Evolutionary conservation across 2,888 invertebrate genomes (phyloP), one percentile per base, ranked within the genome.

Genomic region (Reticulitermes lucifugus): DNA sequence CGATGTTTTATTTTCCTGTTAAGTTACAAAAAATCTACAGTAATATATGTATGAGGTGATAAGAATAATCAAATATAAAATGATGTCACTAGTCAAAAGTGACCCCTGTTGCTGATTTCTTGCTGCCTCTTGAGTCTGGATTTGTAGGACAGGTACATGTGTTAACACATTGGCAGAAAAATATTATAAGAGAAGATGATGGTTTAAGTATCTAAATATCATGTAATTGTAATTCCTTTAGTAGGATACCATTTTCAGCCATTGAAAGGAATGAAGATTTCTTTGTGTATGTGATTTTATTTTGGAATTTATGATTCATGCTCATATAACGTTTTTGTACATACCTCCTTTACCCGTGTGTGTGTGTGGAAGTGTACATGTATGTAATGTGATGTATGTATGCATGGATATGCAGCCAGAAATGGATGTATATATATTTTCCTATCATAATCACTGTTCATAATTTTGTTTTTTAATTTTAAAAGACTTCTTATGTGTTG

Each of bases 381-480:
- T 25, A 25, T 25, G 25, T 25, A 25, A 25, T 25, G 25, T 25
- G 25, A 25, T 25, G 25, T 25, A 25, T 25, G 25, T 25, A 25
- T 25, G 25, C 25, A 25, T 25, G 25, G 25, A 25, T 25, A 25
- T 25, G 46, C 22, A 77, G 21, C 46, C 21, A n/a, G n/a, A 12
- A 22, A 43, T 77, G 77, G 77, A 22, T 77, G 51, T 81, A 70
- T 18, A 81, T 60, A 80, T 81, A 55, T 70, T 79, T 79, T 79
- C 51, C 79, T 81, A 59, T 51, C 14, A 70, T 70, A 14, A 70
- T 46, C 43, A 22, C 70, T 65, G 55, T 81, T 81, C 35, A n/a
- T 81, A 65, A 81, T 81, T 65, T 70, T 46, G 9, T 46, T 46
- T 46, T 80, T 81, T 43, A 77, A 77, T 41, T 84, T 75, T 84